Conservation (phyloP, 2,888 invertebrate species). For the Mantis religiosa region DNA sequence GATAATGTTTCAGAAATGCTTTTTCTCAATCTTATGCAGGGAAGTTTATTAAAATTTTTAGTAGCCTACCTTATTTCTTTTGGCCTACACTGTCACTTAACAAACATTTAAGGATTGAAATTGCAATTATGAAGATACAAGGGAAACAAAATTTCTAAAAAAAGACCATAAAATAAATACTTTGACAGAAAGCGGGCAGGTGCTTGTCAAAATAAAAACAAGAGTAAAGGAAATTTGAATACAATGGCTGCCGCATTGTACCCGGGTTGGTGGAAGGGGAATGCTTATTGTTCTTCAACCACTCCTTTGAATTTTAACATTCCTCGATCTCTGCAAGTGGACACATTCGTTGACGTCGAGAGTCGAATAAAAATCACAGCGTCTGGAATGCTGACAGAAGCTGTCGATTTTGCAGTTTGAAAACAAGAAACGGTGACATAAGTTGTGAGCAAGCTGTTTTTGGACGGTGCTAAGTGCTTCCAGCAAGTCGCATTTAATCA, state of each 20-base stretch:
- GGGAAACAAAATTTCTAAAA: too few relatives aligned
- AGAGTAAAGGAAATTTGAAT: not conserved
- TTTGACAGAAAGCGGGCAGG: not conserved
- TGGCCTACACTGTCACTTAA: too few relatives aligned
- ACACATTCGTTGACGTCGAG: not conserved
- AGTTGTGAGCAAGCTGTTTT: not conserved
- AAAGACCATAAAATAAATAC: not conserved
- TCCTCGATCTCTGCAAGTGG: not conserved
- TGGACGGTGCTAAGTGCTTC: not conserved
- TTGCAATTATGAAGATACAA: too few relatives aligned
- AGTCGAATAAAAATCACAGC: not conserved
- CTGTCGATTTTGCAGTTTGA: not conserved
- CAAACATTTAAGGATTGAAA: too few relatives aligned
- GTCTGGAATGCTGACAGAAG: not conserved
- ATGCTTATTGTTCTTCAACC: not conserved
- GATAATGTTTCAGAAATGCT: too few relatives aligned
- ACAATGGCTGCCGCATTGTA: not conserved
- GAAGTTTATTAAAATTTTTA: too few relatives aligned
- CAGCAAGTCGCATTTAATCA: not conserved
- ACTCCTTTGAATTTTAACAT: not conserved
- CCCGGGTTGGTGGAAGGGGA: not conserved
- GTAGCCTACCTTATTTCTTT: too few relatives aligned
- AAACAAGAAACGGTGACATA: not conserved
- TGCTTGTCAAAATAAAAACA: not conserved
- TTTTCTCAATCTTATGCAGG: too few relatives aligned